Percentiles rank a stretch among this genome's conserved stretches.
phyloP scores from a whole-genome alignment of 2,888 invertebrate species.

The Pomacea canaliculata region DNA sequence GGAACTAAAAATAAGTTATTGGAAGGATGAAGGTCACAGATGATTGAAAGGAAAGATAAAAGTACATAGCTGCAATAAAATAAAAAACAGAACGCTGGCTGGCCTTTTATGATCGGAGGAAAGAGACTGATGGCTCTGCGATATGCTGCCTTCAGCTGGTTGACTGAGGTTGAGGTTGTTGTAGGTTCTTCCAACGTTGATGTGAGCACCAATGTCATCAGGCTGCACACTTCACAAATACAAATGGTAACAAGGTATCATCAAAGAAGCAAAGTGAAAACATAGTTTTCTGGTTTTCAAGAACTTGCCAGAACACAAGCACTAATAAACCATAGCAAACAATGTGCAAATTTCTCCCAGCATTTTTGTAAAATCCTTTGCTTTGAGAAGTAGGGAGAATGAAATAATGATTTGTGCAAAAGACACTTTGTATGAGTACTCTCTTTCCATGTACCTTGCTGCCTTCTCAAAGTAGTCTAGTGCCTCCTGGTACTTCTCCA shows the following conservation, averaged over 20 bases:
- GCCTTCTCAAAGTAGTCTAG: conserved; percentile 92
- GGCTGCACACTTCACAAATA: conserved; percentile 80
- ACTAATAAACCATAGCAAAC: too few relatives aligned
- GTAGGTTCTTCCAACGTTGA: conserved; percentile 95
- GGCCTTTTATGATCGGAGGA: conserved; percentile 66
- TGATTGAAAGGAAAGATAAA: too few relatives aligned
- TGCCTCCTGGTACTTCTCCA: conserved; percentile 80
- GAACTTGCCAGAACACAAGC: background rate
- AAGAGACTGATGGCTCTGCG: conserved; percentile 75
- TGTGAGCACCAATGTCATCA: conserved; percentile 96
- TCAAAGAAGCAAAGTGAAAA: background rate
- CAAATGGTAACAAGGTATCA: background rate
- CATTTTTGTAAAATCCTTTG: background rate
- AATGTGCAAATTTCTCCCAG: too few relatives aligned
- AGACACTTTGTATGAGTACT: background rate
- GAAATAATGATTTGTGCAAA: too few relatives aligned
- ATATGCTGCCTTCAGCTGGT: conserved; percentile 95
- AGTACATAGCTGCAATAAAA: too few relatives aligned
- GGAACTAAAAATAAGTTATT: too few relatives aligned
- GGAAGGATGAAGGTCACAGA: too few relatives aligned
- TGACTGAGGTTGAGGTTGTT: conserved; percentile 89
- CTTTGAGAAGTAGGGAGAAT: too few relatives aligned
- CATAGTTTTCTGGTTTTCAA: background rate
- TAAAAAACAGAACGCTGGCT: too few relatives aligned
- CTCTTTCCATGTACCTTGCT: conserved; percentile 74